Base-by-base conservation (phyloP, 1,140 invertebrate species). In the Bursaphelenchus mucronatus region DNA sequence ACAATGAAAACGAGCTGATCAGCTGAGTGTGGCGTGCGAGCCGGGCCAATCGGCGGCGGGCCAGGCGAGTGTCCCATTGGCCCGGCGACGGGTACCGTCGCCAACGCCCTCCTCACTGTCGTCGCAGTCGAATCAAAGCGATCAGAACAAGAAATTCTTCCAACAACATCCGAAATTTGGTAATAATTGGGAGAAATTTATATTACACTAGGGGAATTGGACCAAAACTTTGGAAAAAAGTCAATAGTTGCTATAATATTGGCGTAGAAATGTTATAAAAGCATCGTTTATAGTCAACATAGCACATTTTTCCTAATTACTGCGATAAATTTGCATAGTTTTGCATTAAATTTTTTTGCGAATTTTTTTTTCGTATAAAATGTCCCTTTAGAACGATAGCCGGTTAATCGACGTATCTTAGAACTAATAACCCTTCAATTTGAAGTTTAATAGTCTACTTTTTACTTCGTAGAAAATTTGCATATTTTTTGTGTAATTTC, bases 11-110 rank as follows among this genome's bases (percentile, higher is more conserved):
- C 68, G 86, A 89, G 68, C 83, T 97, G 54, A 93, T 70, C 87
- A 88, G 52, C 84, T 97, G 71, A 96, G 92, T 0, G 82, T 91
- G 19, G 89, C 91, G 71, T 96, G 94, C 81, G 94, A 98, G 78
- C 87, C 88, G 3, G 82, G 85, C 21, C 82, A 83, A 13, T 86
- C 87, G 46, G 40, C 63, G 43, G 39, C 54, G 21, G 61, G 55
- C 52, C 15, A 52, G 15, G 83, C 66, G 72, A 82, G 77, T 50
- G 56, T 86, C 78, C 83, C 87, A 63, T 84, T 87, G 63, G 89
- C 88, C 73, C 85, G 88, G 52, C 89, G 89, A 82, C 90, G 88
- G 13, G 91, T 88, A n/a, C 91, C 89, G 11, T 92, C 90, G 51
- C 86, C 90, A 39, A 92, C 89, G 9, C 93, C 92, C 0, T 89